Conservation (phyloP, 2,888 invertebrate species). For the Chalcosyrphus nemorum region DNA sequence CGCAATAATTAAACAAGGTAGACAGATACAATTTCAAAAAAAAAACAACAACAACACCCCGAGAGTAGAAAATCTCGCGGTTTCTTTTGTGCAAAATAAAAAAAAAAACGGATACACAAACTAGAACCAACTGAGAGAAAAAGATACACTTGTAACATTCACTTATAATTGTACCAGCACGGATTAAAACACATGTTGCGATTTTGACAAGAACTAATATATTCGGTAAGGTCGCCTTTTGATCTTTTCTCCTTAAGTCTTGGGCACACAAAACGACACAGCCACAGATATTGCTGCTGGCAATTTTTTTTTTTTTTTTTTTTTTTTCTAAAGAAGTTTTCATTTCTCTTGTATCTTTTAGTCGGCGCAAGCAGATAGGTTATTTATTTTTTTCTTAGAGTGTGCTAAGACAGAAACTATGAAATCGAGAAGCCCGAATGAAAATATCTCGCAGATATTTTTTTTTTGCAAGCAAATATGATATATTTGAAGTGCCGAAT, state of each 20-base stretch:
- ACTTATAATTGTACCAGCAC: conserved; percentile 66
- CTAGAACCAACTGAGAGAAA: conserved; percentile 29
- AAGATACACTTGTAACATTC: conserved; percentile 67
- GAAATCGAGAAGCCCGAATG: conserved; percentile 30
- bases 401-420: conserved; percentile 8
- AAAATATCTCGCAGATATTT: neutral
- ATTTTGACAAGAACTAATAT: conserved; percentile 82
- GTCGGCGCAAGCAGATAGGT: conserved; percentile 15
- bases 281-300: conserved; percentile 1
- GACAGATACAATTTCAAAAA: conserved; percentile 52
- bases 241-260: conserved; percentile 74
- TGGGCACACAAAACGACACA: neutral
- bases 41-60: conserved; percentile 7
- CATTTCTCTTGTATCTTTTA: conserved; percentile 55
- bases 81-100: conserved; percentile 53
- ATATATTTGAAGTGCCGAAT: neutral
- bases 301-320: too few species aligned
- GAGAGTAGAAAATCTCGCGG: conserved; percentile 47
- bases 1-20: conserved; percentile 57
- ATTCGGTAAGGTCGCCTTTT: conserved; percentile 80
- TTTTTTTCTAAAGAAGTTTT: conserved; percentile 24
- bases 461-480: conserved; percentile 15
- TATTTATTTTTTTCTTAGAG: conserved; percentile 9
- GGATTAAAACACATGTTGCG: conserved; percentile 79
- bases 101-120: conserved; percentile 9